Evolutionary conservation across 2,888 invertebrate species (phyloP).

Genomic region (Teleogryllus oceanicus): DNA sequence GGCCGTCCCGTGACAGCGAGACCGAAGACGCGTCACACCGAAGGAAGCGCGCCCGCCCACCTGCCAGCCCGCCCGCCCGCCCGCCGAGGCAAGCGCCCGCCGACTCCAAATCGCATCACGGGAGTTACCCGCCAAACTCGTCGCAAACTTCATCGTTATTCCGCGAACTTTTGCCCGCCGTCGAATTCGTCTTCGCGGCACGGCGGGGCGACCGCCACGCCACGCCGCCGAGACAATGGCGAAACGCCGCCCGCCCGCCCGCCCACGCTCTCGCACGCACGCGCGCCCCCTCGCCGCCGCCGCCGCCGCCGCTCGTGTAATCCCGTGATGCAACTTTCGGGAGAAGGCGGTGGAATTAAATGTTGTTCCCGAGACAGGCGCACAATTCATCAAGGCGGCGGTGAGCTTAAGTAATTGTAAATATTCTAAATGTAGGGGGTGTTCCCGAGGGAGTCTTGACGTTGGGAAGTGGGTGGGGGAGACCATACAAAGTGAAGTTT

Average conservation of each 20-base stretch:
- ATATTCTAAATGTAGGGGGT: slow-evolving; percentile 2
- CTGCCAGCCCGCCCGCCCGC: not conserved
- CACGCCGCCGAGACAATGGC: not conserved
- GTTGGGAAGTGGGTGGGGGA: too few relatives aligned
- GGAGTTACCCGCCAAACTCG: not conserved
- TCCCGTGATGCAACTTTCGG: not conserved
- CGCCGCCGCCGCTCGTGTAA: not conserved
- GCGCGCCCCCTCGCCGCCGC: not conserved
- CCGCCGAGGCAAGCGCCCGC: not conserved
- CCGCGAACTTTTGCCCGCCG: not conserved
- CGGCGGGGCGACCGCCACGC: not conserved
- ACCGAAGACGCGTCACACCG: not conserved
- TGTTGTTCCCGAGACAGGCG: not conserved
- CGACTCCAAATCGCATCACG: not conserved
- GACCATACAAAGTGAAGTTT: too few relatives aligned
- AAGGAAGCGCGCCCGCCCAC: not conserved
- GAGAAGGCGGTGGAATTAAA: not conserved
- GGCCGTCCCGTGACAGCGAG: too few relatives aligned
- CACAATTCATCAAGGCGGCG: not conserved
- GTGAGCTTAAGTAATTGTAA: slow-evolving; percentile 2
- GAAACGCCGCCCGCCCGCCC: not conserved
- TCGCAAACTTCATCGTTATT: not conserved
- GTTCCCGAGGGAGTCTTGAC: not conserved
- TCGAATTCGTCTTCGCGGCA: not conserved
- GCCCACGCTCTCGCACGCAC: not conserved